Evolutionary conservation across 2,888 invertebrate species (phyloP), one percentile per base, ranked within the genome.

Genomic region (Eupithecia pulchellata): DNA sequence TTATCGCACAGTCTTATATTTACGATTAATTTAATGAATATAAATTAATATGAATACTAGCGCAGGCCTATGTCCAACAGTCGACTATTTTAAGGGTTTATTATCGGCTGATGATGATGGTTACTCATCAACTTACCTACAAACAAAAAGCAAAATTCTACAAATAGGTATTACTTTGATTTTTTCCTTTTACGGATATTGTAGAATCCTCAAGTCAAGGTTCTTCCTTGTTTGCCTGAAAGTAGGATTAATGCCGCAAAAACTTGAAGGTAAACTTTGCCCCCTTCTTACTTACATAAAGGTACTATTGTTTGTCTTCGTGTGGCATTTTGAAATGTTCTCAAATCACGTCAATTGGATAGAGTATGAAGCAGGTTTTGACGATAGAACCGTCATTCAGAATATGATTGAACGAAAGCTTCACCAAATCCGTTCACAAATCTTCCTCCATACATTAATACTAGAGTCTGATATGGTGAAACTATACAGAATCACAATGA

Each of bases 141-240:
- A 34, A 25, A 25, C 34, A 34, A 34, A 34, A 34, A 34, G 34
- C 14, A 34, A n/a, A 61, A 61, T 61, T 61, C 39, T 69, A 57
- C 67, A 61, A 65, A 69, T 68, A n/a, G n/a, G n/a, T n/a, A 52
- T 39, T 66, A 67, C 77, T 75, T 73, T 74, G 70, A 69, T 74
- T 76, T 60, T 69, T 55, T 68, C 74, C 71, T 74, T 77, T 75
- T 75, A 79, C 75, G 77, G 78, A 77, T 74, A 76, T 76, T 64
- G 66, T 71, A 75, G 76, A 77, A 66, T 74, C 76, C 69, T 82
- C 87, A 88, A 88, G 68, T 82, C 87, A 88, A 88, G 88, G 88
- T 80, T 84, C 82, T 87, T 85, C 84, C 85, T 82, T 74, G 75
- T 82, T 69, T 75, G 62, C 66, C 78, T 81, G 74, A 81, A 82